Conservation (phyloP, 1,140 invertebrate species). For the Linepithema humile region DNA sequence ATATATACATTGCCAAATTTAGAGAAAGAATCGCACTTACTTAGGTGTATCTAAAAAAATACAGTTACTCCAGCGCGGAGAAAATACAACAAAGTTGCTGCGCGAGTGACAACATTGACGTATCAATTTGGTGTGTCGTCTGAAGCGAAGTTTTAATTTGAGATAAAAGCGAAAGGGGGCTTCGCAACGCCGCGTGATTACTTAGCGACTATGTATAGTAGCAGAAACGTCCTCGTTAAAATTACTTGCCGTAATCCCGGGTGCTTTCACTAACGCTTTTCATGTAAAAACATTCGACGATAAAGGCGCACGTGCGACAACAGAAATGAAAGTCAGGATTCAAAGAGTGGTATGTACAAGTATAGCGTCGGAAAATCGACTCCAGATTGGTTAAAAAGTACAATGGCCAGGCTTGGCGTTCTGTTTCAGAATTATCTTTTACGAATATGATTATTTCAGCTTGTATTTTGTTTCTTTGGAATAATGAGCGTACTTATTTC, state of each 20-base stretch:
- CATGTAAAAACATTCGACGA: constrained; percentile 37
- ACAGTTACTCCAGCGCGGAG: background rate
- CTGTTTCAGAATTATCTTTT: constrained; percentile 3
- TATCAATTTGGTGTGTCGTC: constrained; percentile 36
- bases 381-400: constrained; percentile 15
- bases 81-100: background rate
- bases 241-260: constrained; percentile 52
- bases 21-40: background rate
- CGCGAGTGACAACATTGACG: constrained; percentile 19
- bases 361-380: constrained; percentile 3
- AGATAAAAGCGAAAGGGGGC: constrained; percentile 66
- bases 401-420: constrained; percentile 14
- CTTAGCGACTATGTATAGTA: constrained; percentile 36
- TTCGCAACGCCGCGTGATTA: constrained; percentile 39
- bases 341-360: background rate
- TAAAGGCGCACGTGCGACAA: constrained; percentile 51
- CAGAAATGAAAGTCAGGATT: constrained; percentile 37
- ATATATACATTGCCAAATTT: background rate
- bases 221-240: constrained; percentile 49
- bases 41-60: background rate
- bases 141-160: constrained; percentile 66
- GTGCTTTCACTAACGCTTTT: constrained; percentile 18
- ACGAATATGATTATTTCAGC: background rate
- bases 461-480: background rate
- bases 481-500: constrained; percentile 1